Evolutionary conservation across 2,888 invertebrate genomes (phyloP), one percentile per base, ranked within the genome.

Genomic region (Neoitamus cyanurus): DNA sequence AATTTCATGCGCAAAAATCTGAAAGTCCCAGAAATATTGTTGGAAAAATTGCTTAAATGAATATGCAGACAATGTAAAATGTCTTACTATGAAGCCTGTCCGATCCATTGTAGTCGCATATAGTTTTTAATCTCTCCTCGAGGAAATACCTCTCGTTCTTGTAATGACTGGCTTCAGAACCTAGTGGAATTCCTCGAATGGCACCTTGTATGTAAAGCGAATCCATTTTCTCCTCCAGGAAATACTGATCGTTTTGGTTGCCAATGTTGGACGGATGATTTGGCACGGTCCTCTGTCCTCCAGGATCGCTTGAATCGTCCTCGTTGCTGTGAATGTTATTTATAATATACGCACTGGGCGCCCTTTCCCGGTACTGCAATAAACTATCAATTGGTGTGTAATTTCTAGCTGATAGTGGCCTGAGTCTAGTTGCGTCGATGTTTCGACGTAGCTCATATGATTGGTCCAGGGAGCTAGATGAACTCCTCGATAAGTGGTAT

Each of bases 161-260:
- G 87, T 89, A 90, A 88, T 91, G 90, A 86, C 89, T 90, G 82
- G 90, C 89, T 84, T 91, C 90, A 28, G 90, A 90, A 2, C 90
- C 90, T 20, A 91, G 82, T 0, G 91, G 91, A 37, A 91, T 88
- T 73, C 90, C 90, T 31, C 90, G 88, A 86, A 90, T 88, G 77
- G 90, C 91, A 85, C 89, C 90, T 86, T 90, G 90, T 87, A 91
- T 88, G 87, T 91, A 91, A 80, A 91, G 87, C 0, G 90, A 90
- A 88, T 91, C 90, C 90, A 91, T 90, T 88, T 91, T 91, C 87
- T 91, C 90, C 85, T 91, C 90, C 83, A 91, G 88, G 88, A 90
- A 89, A 87, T 90, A 91, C 86, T 90, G 90, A 70, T 86, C 85
- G 36, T 72, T 80, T 72, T 36, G 34, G 13, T 88, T 88, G 84